A percentile compares a stretch with the other conserved stretches of the same genome.
phyloP scores from a whole-genome alignment of 2,797 vertebrate species.

The Anguilla anguilla region DNA sequence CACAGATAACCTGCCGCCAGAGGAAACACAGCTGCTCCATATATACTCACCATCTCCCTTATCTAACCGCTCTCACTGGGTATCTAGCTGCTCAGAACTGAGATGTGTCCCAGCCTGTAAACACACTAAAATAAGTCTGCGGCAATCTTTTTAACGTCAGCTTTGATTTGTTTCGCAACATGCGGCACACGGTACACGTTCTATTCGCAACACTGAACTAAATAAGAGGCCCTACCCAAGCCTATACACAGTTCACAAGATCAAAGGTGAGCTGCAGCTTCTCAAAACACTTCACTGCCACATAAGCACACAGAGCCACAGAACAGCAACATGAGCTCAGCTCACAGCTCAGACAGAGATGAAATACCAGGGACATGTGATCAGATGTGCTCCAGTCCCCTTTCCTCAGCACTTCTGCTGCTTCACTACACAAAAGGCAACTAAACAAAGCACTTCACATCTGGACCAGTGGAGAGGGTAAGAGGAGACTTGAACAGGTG shows the following conservation, averaged over 20 bases:
- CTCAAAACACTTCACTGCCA: too few relatives aligned
- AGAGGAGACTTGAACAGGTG: not conserved
- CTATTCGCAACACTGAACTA: not conserved
- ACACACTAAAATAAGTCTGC: not conserved
- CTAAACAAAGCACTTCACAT: not conserved
- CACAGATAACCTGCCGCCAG: not conserved
- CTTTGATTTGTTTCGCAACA: too few relatives aligned
- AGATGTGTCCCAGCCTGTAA: not conserved
- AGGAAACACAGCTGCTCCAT: not conserved
- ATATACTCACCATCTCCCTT: not conserved
- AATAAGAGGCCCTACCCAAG: not conserved
- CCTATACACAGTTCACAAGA: too few relatives aligned
- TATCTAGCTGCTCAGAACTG: not conserved
- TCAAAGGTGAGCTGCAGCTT: too few relatives aligned
- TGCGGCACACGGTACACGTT: not conserved
- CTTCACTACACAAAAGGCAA: not conserved
- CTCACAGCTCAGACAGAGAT: not conserved
- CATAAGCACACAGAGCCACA: not conserved
- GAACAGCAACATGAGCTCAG: not conserved
- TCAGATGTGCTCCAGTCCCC: not conserved
- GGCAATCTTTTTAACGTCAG: too few relatives aligned
- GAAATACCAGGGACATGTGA: not conserved
- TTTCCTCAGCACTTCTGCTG: not conserved
- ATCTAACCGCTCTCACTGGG: not conserved
- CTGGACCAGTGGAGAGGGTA: not conserved